Conservation (phyloP, 2,113 vertebrate species). For the Sorex araneus region DNA sequence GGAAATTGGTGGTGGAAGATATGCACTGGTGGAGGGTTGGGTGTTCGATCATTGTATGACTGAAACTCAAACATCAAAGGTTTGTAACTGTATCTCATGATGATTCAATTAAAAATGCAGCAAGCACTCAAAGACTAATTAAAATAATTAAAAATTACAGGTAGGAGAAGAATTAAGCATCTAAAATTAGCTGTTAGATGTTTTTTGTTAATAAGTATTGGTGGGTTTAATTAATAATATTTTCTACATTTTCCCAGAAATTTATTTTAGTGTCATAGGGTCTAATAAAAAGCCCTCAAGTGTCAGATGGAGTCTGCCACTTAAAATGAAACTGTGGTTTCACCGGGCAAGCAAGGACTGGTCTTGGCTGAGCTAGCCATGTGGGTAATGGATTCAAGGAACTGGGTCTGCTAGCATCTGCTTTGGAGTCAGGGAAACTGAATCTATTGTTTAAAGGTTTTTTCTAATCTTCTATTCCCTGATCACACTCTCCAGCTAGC, state of each 20-base stretch:
- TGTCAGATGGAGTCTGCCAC: not conserved
- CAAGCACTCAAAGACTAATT: no score
- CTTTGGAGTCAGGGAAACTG: conserved; percentile 52
- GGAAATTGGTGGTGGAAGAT: no score
- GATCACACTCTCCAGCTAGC: conserved; percentile 30
- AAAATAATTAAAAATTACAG: no score
- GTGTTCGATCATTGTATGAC: no score
- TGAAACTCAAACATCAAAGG: no score
- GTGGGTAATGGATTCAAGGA: not conserved
- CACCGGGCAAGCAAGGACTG: not conserved
- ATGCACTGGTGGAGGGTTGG: no score
- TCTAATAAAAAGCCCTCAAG: not conserved
- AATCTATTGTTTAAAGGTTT: not conserved
- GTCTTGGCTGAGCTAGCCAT: not conserved
- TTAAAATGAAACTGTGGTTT: not conserved
- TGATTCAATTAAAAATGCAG: no score
- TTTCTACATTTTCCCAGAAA: conserved; percentile 26
- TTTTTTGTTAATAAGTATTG: conserved; percentile 21
- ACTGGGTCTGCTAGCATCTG: not conserved
- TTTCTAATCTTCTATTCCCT: conserved; percentile 25
- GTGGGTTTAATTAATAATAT: not conserved
- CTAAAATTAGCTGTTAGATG: not conserved
- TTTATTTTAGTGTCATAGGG: not conserved
- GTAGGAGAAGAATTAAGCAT: no score
- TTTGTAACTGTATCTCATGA: no score